These are phyloP conservation scores for Aethes cnicana DNA, from an alignment of 2,888 invertebrate genomes.

Conservation along the genomic window DNA sequence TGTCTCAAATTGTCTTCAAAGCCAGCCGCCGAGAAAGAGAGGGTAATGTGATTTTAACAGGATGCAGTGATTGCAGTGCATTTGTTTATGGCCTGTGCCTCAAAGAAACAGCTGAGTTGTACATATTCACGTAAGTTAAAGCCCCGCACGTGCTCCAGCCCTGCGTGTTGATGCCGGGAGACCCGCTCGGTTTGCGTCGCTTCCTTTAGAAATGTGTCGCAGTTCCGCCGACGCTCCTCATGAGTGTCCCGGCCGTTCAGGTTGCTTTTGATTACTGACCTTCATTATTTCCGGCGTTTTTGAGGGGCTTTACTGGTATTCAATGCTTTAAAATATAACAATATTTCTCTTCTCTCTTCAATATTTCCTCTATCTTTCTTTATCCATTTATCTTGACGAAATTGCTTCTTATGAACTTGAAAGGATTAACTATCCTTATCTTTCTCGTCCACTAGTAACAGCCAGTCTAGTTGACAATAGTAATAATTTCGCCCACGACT, in stretches of 20 bases:
- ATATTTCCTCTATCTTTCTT: no score
- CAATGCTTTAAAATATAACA: no score
- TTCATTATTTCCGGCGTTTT: conserved; percentile 23
- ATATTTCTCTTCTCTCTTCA: no score
- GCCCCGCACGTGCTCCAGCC: neutral
- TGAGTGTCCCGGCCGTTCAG: conserved; percentile 18
- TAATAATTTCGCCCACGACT: conserved; percentile 6
- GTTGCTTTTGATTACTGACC: conserved; percentile 26
- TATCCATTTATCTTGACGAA: conserved; percentile 19
- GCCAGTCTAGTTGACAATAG: conserved; percentile 4
- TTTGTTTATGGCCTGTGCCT: no score
- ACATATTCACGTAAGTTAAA: no score
- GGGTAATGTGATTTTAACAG: no score
- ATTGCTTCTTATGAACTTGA: conserved; percentile 16
- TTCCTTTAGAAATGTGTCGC: conserved; percentile 16
- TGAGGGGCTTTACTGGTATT: conserved; percentile 4
- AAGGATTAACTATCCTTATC: conserved; percentile 17
- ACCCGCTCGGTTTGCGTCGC: conserved; percentile 2
- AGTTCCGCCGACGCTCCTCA: conserved; percentile 24
- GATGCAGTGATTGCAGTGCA: no score
- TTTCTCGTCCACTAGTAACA: neutral
- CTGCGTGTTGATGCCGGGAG: neutral
- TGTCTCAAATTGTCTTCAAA: no score
- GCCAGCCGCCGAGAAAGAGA: no score
- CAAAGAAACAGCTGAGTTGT: no score